phyloP scores from a whole-genome alignment of 2,888 invertebrate species.

The Agrochola circellaris region DNA sequence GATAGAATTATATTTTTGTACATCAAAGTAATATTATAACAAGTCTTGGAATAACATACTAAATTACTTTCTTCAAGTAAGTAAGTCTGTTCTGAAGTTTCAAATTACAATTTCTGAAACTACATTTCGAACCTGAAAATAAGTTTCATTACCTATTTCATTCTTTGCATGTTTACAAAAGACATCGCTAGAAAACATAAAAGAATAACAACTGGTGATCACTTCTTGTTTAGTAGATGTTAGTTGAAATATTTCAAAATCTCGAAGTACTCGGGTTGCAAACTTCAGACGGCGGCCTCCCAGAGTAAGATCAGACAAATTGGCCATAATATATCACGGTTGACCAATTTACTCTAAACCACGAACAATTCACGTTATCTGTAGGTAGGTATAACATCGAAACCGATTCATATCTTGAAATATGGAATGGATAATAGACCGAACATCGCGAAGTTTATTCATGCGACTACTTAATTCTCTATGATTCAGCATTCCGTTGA shows the following conservation, averaged over 20 bases:
- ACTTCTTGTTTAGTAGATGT: conserved; percentile 7
- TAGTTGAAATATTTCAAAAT: conserved; percentile 12
- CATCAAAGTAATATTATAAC: conserved; percentile 6
- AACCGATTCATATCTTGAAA: conserved; percentile 38
- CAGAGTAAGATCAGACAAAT: conserved; percentile 40
- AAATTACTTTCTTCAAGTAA: conserved; percentile 22
- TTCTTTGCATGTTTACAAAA: neutral
- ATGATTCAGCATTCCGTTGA: conserved; percentile 67
- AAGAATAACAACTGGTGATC: conserved; percentile 1
- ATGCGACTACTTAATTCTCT: conserved; percentile 62
- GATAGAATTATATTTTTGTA: conserved; percentile 8
- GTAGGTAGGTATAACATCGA: conserved; percentile 15
- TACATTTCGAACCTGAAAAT: neutral
- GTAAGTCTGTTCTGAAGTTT: conserved; percentile 1
- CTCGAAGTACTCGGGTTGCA: conserved; percentile 13
- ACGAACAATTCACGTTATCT: conserved; percentile 36
- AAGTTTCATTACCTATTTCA: neutral
- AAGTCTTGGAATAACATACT: neutral
- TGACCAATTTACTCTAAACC: conserved; percentile 49
- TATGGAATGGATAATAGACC: conserved; percentile 54
- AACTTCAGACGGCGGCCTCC: conserved; percentile 26
- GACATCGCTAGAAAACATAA: neutral
- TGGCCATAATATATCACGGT: conserved; percentile 37
- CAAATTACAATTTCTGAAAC: conserved; percentile 6
- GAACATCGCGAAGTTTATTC: conserved; percentile 60